A percentile compares a stretch with the other conserved stretches of the same genome.
Evolutionary conservation across 92 coral and sea anemone genomes (phyloP).

Genomic region (Epizoanthus fatuus): DNA sequence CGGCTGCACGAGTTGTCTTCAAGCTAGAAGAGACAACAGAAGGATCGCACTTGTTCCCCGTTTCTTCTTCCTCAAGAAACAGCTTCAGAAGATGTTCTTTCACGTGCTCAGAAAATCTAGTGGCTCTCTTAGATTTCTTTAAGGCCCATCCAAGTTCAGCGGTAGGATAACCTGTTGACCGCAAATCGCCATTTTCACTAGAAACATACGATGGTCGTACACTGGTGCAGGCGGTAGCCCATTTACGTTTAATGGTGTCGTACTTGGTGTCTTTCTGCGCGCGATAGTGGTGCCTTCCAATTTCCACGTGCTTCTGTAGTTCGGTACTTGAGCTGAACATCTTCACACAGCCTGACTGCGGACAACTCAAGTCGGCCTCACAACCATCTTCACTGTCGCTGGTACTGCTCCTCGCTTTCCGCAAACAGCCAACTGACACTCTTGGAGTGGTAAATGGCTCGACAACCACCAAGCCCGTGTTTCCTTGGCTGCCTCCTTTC

Average conservation of each 20-base stretch:
- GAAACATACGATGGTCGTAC: neutral
- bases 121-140: neutral
- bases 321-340: neutral
- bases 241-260: conserved; percentile 28
- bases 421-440: too few species aligned
- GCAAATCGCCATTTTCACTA: neutral
- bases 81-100: neutral
- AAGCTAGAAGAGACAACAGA: neutral
- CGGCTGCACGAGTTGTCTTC: neutral
- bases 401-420: neutral
- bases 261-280: conserved; percentile 22
- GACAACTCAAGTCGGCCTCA: conserved; percentile 12
- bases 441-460: neutral
- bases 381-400: neutral
- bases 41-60: conserved; percentile 1
- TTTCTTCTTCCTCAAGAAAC: conserved; percentile 6
- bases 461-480: neutral
- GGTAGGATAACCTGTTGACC: neutral
- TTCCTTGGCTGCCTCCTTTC: conserved; percentile 15
- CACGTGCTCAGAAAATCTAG: neutral
- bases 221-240: conserved; percentile 22
- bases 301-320: conserved; percentile 36
- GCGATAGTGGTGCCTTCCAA: conserved; percentile 22
- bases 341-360: conserved; percentile 19
- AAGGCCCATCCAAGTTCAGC: neutral